Percentiles rank a stretch among this genome's conserved stretches.
These are phyloP conservation scores for Sinocyclocheilus anophthalmus DNA, from an alignment of 2,113 vertebrate species.

Conservation along the genomic window DNA sequence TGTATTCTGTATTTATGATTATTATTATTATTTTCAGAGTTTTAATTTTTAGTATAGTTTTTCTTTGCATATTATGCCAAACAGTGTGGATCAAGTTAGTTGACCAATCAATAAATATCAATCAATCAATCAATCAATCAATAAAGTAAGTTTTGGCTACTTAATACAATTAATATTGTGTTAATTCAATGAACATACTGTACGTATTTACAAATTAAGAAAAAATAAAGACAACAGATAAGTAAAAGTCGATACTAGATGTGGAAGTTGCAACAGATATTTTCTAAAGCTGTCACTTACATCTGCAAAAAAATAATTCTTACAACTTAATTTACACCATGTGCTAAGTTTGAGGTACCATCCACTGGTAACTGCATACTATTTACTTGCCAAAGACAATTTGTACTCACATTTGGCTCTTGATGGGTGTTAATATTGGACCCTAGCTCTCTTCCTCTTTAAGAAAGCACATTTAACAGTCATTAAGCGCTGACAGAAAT, in stretches of 20 bases:
- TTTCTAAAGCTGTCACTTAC: background rate
- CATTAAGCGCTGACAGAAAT: constrained; percentile 24
- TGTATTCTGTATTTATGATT: too few species aligned
- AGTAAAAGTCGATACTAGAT: background rate
- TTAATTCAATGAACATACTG: too few species aligned
- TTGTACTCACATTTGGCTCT: constrained; percentile 22
- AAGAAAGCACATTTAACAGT: constrained; percentile 29
- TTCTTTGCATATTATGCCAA: too few species aligned
- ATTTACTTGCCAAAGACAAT: constrained; percentile 1
- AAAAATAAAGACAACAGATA: too few species aligned
- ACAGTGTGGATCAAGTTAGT: too few species aligned
- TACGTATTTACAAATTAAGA: too few species aligned
- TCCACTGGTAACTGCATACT: background rate
- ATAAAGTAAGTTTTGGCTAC: too few species aligned
- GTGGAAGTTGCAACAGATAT: background rate
- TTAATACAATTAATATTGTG: too few species aligned
- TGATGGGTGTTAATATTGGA: background rate
- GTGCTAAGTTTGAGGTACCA: background rate
- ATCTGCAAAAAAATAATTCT: background rate
- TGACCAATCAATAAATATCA: too few species aligned
- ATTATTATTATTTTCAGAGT: too few species aligned
- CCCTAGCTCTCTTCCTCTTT: background rate
- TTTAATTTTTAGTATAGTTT: too few species aligned
- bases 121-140: too few species aligned
- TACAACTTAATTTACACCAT: background rate